Evolutionary conservation across 2,113 vertebrate genomes (phyloP), one percentile per base, ranked within the genome.

Genomic region (Parotia lawesii): DNA sequence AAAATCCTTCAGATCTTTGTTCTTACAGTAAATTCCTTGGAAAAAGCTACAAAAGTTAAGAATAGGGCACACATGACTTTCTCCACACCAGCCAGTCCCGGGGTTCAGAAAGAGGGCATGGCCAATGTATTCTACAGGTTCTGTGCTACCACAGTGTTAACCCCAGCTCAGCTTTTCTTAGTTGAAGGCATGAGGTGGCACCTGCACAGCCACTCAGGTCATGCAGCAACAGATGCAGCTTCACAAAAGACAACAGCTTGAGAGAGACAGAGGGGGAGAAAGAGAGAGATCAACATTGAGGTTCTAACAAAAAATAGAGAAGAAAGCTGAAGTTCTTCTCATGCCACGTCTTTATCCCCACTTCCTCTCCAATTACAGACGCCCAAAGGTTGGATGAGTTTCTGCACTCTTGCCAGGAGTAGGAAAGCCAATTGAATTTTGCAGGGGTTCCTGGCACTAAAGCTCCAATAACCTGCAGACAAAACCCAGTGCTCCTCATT

Each of bases 161-260:
- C 4, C 15, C 21, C 27, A 37, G 33, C 15, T 47, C 54, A 60
- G 20, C 9, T 75, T 15, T 11, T 38, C 20, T 11, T 7, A 11
- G 31, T 23, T 31, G 21, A 31, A 11, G 12, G 15, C 9, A 23
- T 38, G 56, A 75, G 7, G 27, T 18, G 27, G 7, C 21, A 75
- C 19, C 15, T 38, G n/a, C 27, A 48, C 9, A 31, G 15, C n/a
- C 27, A 48, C 31, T 60, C n/a, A 31, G 38, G 21, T 48, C 44
- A 18, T 14, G 27, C 56, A 45, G 40, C 29, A 47, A 47, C n/a
- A 47, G 25, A 58, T 47, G 54, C 20, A 74, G 15, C 27, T 48
- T 47, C 56, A 96, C 79, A 96, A 94, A 93, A 81, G 58, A 67
- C 53, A 53, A 87, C 50, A 91, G 87, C 82, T 94, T 96, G 91